Evolutionary conservation across 2,113 vertebrate genomes (phyloP).

Genomic region (Tichodroma muraria): DNA sequence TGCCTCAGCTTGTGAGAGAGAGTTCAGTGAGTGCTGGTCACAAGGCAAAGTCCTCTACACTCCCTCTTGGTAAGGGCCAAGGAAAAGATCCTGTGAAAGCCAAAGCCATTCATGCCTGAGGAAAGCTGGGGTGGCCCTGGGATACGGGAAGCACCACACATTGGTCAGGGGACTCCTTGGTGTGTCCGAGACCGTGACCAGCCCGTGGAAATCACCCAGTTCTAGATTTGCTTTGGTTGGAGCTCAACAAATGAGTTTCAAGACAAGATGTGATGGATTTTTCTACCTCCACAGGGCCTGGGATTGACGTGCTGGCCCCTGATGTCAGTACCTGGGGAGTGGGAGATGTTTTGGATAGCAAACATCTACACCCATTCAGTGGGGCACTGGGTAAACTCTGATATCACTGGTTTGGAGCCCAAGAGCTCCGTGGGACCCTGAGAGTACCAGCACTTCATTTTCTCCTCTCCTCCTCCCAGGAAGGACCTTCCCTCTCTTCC

Average conservation of each 20-base stretch:
- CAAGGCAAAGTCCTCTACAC: neutral
- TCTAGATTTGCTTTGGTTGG: neutral
- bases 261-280: neutral
- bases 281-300: constrained; percentile 67
- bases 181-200: neutral
- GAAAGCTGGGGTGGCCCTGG: neutral
- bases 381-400: constrained; percentile 65
- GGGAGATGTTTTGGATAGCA: constrained; percentile 88
- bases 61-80: neutral
- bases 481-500: neutral
- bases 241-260: neutral
- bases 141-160: neutral
- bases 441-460: neutral
- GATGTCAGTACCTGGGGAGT: constrained; percentile 83
- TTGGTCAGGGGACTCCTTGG: too few species aligned
- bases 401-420: neutral
- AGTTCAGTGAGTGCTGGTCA: neutral
- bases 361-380: constrained; percentile 82
- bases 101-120: neutral
- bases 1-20: neutral
- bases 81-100: neutral
- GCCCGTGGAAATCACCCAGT: neutral
- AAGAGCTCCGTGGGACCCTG: neutral
- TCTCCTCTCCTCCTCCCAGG: neutral
- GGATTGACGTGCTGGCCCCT: constrained; percentile 82